phyloP scores from a whole-genome alignment of 2,888 invertebrate genomes.

The Erynnis tages region DNA sequence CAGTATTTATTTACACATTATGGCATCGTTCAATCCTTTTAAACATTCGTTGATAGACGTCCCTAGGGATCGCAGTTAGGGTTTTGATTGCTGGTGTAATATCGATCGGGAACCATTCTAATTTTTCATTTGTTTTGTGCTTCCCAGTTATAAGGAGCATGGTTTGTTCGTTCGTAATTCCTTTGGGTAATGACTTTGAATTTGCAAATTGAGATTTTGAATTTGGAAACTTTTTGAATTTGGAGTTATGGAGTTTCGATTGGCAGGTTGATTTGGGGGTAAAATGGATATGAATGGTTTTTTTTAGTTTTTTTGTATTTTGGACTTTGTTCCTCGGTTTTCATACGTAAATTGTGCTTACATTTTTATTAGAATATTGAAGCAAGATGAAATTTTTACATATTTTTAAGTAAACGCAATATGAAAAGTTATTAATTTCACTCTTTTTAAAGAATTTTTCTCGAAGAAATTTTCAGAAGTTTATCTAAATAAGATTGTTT shows the following conservation, averaged over 20 bases:
- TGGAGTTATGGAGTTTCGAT: background rate
- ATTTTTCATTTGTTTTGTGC: conserved; percentile 22
- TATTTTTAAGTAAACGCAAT: too few relatives aligned
- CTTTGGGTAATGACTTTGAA: conserved; percentile 9
- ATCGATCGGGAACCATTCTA: conserved; percentile 20
- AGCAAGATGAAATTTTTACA: too few relatives aligned
- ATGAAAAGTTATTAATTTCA: too few relatives aligned
- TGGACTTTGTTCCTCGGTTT: background rate
- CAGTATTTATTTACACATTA: too few relatives aligned
- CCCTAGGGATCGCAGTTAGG: background rate
- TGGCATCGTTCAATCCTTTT: too few relatives aligned
- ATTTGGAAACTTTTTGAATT: conserved; percentile 20
- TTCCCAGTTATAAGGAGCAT: conserved; percentile 21
- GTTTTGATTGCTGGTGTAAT: conserved; percentile 18
- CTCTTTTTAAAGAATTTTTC: too few relatives aligned
- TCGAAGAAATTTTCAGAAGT: too few relatives aligned
- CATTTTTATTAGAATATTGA: background rate
- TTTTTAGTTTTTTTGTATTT: background rate
- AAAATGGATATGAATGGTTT: background rate
- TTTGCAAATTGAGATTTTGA: conserved; percentile 13
- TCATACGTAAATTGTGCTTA: background rate
- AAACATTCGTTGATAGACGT: background rate
- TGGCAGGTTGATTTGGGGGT: too few relatives aligned
- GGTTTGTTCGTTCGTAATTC: conserved; percentile 2
- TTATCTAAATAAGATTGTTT: too few relatives aligned